phyloP scores from a whole-genome alignment of 1,140 invertebrate species.

The Rhyacophila brunnea region DNA sequence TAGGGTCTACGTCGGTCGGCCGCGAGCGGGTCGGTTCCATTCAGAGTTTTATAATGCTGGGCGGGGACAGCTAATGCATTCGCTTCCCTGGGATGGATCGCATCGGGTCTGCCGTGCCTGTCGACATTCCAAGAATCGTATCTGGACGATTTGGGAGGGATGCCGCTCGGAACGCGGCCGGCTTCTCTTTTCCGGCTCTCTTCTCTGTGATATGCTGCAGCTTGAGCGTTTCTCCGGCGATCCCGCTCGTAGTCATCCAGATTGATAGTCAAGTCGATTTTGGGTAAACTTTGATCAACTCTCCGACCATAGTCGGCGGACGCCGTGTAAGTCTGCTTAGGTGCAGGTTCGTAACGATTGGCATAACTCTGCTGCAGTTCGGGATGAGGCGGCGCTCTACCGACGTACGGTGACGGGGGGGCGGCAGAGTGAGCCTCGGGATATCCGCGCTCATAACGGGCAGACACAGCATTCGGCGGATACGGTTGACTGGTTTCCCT shows the following conservation, averaged over 20 bases:
- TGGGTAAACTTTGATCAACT: conserved; percentile 45
- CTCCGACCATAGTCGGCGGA: conserved; percentile 27
- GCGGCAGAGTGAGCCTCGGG: conserved; percentile 1
- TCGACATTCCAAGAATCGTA: conserved; percentile 50
- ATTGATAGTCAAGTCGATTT: conserved; percentile 51
- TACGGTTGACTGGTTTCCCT: conserved; percentile 12
- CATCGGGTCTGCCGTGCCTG: conserved; percentile 33
- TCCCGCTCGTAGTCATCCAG: conserved; percentile 41
- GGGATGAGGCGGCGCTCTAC: conserved; percentile 17
- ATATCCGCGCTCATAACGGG: conserved; percentile 11
- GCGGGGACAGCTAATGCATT: not conserved
- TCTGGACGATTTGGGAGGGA: conserved; percentile 51
- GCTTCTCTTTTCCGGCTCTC: conserved; percentile 45
- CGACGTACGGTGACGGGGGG: conserved; percentile 21
- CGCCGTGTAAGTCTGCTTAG: conserved; percentile 34
- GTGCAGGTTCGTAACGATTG: conserved; percentile 31
- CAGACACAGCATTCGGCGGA: not conserved
- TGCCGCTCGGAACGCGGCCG: conserved; percentile 46
- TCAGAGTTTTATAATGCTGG: conserved; percentile 23
- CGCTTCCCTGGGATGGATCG: conserved; percentile 11
- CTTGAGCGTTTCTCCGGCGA: conserved; percentile 40
- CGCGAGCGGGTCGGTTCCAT: conserved; percentile 9
- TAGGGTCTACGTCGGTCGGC: conserved; percentile 12
- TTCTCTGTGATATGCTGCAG: conserved; percentile 46
- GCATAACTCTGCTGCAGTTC: conserved; percentile 16